Conservation (phyloP, 2,797 vertebrate genomes). For the Brachymystax lenok region DNA sequence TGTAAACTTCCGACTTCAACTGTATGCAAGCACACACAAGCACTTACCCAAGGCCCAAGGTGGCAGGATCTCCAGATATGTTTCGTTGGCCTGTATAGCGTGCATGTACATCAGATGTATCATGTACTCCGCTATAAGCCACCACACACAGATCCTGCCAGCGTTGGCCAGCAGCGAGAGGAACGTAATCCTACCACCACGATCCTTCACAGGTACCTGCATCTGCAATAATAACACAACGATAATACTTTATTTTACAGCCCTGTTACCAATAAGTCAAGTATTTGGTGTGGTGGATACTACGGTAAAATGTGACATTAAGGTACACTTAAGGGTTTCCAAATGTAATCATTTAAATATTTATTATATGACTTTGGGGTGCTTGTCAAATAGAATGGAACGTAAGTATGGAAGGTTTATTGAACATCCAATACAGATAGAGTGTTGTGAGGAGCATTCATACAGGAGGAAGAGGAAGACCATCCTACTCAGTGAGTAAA, state of each 20-base stretch:
- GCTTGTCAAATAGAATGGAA: too few species aligned
- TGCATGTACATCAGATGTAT: conserved; percentile 94
- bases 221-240: conserved; percentile 72
- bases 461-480: too few species aligned
- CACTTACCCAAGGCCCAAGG: conserved; percentile 90
- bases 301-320: neutral
- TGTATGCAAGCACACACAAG: neutral
- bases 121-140: conserved; percentile 91
- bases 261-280: neutral
- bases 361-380: too few species aligned
- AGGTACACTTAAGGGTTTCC: neutral
- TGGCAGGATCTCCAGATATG: conserved; percentile 83
- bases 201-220: conserved; percentile 64
- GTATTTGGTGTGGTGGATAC: neutral
- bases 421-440: too few species aligned
- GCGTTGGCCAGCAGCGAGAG: conserved; percentile 62
- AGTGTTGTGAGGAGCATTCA: neutral
- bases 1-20: too few species aligned
- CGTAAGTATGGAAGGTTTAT: too few species aligned
- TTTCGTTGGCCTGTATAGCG: conserved; percentile 83
- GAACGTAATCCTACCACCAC: conserved; percentile 54
- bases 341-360: neutral
- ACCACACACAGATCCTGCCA: conserved; percentile 85
- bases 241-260: neutral
- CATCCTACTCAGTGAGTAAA: too few species aligned